Base-by-base conservation (phyloP, 2,888 invertebrate genomes). In the Luperina nickerlii region DNA sequence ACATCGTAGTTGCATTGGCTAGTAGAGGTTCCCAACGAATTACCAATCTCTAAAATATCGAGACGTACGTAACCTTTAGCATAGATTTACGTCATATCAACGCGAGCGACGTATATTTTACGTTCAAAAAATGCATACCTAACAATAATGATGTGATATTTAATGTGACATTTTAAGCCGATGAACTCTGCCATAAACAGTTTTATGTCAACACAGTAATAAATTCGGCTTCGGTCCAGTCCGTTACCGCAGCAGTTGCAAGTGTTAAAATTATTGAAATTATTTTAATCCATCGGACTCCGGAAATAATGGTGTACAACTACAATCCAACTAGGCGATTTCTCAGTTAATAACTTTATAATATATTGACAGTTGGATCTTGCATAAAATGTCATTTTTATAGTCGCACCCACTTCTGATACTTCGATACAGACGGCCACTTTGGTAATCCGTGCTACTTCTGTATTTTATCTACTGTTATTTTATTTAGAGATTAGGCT, bases 31-130 rank as follows among this genome's bases (percentile, higher is more conserved):
- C 74, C 76, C 79, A 83, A 83, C 75, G 78, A 70, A 84, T 83
- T 81, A 79, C 85, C 87, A 83, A 80, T 83, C 73, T 87, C 73
- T 83, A 82, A 88, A 87, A 87, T 87, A 89, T 84, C 78, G 87
- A 82, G 70, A 78, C 86, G 69, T 75, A 66, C 74, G 74, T 87
- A 87, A 88, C 87, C 87, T 87, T 82, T 87, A 82, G 77, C 82
- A 67, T 60, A 73, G 68, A 84, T 82, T 84, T 85, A 85, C 85
- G 82, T 82, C 80, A 85, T 82, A 80, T 79, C 74, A 82, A 80
- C 77, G 75, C 72, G 73, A 75, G 67, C 72, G 54, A 73, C 66
- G 72, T 72, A 76, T 85, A 85, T 74, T 85, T 82, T 78, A 86
- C 74, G 75, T 78, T 65, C 38, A 69, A 83, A 85, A 85, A 81